Base-by-base conservation (phyloP, 2,113 vertebrate genomes). In the Chroicocephalus ridibundus region DNA sequence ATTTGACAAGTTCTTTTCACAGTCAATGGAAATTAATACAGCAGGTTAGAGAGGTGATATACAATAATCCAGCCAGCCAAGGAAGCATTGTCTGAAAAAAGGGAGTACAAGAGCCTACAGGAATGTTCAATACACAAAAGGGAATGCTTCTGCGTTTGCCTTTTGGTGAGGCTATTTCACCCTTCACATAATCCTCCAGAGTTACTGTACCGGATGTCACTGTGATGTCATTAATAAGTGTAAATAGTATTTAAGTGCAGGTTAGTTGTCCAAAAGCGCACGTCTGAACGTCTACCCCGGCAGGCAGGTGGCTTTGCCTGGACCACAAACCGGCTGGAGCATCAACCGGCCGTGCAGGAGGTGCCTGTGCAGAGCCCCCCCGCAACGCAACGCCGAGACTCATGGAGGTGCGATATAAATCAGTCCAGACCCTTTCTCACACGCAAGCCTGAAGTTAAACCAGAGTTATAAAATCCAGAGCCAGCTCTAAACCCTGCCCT, bases 21-120 rank as follows among this genome's bases (percentile, higher is more conserved):
- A 94, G 94, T 96, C 96, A 95, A 95, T 96, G 92, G 96, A 95
- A 97, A 97, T 97, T 96, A 96, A 98, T 97, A 97, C 72, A 94
- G 82, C 84, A 96, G 94, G 95, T 96, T 96, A 95, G 91, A 91
- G 91, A 94, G 94, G 86, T 97, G 95, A 94, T 95, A 91, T 36
- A 88, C 90, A 96, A 93, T 97, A 97, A 97, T 93, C 95, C 91
- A 96, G 34, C 71, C 92, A 96, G 90, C 71, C 86, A 91, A 75
- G 86, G 85, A 95, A 86, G 92, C 58, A 77, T 74, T 89, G 91
- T 96, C 61, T 95, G 87, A 92, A 96, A 94, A 92, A 55, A 94
- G 55, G 91, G 94, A 90, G 88, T 26, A 60, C 55, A 85, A 85
- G 93, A 92, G 90, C 88, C 83, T 96, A 79, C 60, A 93, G 96